Evolutionary conservation across 2,113 vertebrate genomes (phyloP), one percentile per base, ranked within the genome.

Genomic region (Pyrgilauda ruficollis): DNA sequence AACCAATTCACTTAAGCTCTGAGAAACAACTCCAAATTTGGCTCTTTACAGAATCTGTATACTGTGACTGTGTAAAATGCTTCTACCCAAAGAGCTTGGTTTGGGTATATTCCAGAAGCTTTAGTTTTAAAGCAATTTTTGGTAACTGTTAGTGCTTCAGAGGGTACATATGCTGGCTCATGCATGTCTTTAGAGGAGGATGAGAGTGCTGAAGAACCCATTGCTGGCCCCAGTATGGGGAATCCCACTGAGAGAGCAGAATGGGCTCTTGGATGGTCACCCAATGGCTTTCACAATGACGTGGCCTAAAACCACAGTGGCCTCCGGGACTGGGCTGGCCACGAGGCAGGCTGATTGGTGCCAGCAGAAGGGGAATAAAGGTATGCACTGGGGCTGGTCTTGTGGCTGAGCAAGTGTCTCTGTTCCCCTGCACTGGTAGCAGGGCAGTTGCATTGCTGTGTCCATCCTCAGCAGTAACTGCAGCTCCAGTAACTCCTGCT

Each of bases 371-470:
- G 39, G n/a, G 24, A 49, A 24, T 72, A 50, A 79, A 67, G 17
- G 20, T 21, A 5, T 68, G 28, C 63, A 69, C 72, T n/a, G 24
- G 22, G 11, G 5, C 46, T 56, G 50, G 15, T 15, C 46, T 62
- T 62, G 61, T 59, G 67, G 44, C 78, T 24, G 28, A 83, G 49
- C 31, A 28, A 20, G 59, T 43, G 39, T 31, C 62, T 75, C 4
- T 2, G 15, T 56, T 74, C 39, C 44, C 0, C 56, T 58, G 0
- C 6, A 5, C 0, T 64, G 55, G n/a, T 21, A 37, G n/a, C 7
- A 10, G 47, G 44, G 49, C 28, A 41, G 39, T 31, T 8, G 22
- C 15, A 15, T 64, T 3, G 3, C 44, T 15, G 7, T 20, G 23
- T 37, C 50, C 50, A 15, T 70, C 41, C 27, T 66, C 22, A 9